A percentile compares a stretch with the other conserved stretches of the same genome.
Conservation (phyloP, 2,113 vertebrate species). For the Trematomus loennbergii region DNA sequence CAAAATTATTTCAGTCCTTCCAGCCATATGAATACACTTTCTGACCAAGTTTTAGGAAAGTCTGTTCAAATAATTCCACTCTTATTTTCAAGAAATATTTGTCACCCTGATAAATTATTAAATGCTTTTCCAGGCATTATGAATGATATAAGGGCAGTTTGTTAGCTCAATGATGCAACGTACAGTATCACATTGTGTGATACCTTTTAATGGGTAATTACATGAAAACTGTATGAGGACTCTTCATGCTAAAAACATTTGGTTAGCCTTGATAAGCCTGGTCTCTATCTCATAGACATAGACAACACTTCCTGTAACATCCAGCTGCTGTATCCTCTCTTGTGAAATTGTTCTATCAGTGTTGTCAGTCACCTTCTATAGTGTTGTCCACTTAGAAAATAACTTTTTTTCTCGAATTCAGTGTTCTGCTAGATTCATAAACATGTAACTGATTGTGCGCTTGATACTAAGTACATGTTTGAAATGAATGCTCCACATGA, state of each 20-base stretch:
- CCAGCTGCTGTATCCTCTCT: neutral
- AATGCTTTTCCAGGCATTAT: neutral
- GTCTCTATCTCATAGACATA: neutral
- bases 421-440: no score
- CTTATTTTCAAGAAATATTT: neutral
- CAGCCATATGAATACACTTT: constrained; percentile 29
- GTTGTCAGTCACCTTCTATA: neutral
- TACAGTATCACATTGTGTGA: constrained; percentile 27
- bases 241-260: constrained; percentile 5
- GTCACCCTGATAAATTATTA: constrained; percentile 24
- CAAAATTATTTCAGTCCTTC: constrained; percentile 45
- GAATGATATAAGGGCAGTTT: constrained; percentile 2
- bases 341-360: neutral
- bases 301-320: neutral
- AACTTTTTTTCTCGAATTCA: no score
- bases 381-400: neutral
- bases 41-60: neutral
- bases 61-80: neutral
- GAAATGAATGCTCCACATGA: no score
- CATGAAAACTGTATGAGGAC: constrained; percentile 36
- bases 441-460: no score
- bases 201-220: constrained; percentile 25
- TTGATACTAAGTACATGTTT: no score
- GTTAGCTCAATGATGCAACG: constrained; percentile 47
- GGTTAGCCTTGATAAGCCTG: neutral